Conservation (phyloP, 2,888 invertebrate species). For the Sclerodermus sp. region DNA sequence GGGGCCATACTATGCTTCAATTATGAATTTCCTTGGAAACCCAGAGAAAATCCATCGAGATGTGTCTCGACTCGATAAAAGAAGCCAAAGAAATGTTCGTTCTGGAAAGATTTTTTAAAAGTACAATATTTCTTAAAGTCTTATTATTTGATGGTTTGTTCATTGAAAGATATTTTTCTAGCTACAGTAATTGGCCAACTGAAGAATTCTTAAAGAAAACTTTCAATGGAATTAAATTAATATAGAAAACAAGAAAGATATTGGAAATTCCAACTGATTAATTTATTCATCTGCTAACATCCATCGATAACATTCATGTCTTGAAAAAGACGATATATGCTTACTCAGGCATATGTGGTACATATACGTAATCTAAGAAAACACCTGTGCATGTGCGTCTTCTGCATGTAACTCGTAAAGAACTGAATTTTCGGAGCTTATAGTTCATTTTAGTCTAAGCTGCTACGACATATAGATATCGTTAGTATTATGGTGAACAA, state of each 20-base stretch:
- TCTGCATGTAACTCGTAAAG: constrained; percentile 23
- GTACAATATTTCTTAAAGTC: too few relatives aligned
- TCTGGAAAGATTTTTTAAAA: neutral
- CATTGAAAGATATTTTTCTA: too few relatives aligned
- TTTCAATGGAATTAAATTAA: too few relatives aligned
- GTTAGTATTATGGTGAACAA: too few relatives aligned
- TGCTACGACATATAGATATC: constrained; percentile 30
- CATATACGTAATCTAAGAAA: constrained; percentile 48
- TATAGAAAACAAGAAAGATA: neutral
- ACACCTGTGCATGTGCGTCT: constrained; percentile 53
- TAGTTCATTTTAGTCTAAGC: constrained; percentile 36
- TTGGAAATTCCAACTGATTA: neutral
- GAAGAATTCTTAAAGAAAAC: too few relatives aligned
- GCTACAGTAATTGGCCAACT: too few relatives aligned
- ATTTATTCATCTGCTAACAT: neutral
- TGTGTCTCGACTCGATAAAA: neutral
- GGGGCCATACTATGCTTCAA: constrained; percentile 28
- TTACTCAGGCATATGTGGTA: too few relatives aligned
- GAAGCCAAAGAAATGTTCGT: neutral
- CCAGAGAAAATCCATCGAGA: constrained; percentile 16
- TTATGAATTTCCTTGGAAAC: constrained; percentile 30
- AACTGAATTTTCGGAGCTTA: constrained; percentile 30
- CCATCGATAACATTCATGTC: too few relatives aligned
- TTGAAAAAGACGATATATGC: too few relatives aligned
- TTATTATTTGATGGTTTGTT: too few relatives aligned